A percentile compares a stretch with the other conserved stretches of the same genome.
phyloP scores from a whole-genome alignment of 2,113 vertebrate species.

The Boleophthalmus pectinirostris region DNA sequence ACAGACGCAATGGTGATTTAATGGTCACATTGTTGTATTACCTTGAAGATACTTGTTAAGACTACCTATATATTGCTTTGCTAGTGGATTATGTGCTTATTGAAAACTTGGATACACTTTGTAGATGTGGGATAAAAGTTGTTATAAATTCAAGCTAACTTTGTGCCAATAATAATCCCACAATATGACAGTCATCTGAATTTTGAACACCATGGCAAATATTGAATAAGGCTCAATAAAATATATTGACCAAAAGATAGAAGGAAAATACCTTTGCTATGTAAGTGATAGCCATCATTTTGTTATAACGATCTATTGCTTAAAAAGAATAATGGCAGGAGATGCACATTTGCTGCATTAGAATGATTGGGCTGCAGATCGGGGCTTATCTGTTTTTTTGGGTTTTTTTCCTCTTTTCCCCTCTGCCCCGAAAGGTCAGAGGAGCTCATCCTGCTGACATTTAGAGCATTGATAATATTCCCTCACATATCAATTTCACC shows the following conservation, averaged over 20 bases:
- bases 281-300: slow-evolving; percentile 16
- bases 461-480: slow-evolving; percentile 82
- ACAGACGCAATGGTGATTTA: not conserved
- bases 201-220: not conserved
- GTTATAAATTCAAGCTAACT: not conserved
- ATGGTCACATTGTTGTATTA: slow-evolving; percentile 13
- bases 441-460: slow-evolving; percentile 76
- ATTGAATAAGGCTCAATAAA: not conserved
- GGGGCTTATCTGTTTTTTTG: slow-evolving; percentile 55
- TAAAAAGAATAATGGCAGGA: slow-evolving; percentile 43
- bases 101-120: not conserved
- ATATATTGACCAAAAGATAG: not conserved
- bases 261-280: not conserved
- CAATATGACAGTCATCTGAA: not conserved
- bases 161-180: not conserved
- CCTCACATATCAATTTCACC: slow-evolving; percentile 84
- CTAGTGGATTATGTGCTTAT: not conserved
- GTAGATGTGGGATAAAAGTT: not conserved
- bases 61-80: slow-evolving; percentile 3
- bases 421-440: slow-evolving; percentile 68
- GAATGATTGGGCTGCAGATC: slow-evolving; percentile 67
- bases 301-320: slow-evolving; percentile 23
- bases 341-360: slow-evolving; percentile 59
- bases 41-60: slow-evolving; percentile 33
- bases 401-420: slow-evolving; percentile 45